These are phyloP conservation scores for Halocaridina rubra DNA, from an alignment of 2,888 invertebrate species.

Conservation along the genomic window DNA sequence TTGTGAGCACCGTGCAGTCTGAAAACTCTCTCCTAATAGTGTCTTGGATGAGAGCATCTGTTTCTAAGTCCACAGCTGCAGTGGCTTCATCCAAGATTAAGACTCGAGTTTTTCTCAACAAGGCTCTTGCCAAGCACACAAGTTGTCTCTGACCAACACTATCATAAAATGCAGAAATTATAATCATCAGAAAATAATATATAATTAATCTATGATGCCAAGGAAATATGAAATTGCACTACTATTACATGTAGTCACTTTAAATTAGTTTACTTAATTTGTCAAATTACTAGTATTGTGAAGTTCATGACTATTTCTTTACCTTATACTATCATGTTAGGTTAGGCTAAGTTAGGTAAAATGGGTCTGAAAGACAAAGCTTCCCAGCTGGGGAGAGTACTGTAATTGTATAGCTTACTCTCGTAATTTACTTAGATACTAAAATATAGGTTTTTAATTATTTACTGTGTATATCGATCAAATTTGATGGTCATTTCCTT, in stretches of 20 bases:
- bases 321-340: too few species aligned
- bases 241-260: background rate
- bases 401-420: too few species aligned
- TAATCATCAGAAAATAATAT: too few species aligned
- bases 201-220: background rate
- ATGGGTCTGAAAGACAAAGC: too few species aligned
- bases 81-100: conserved; percentile 89
- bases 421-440: too few species aligned
- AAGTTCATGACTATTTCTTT: too few species aligned
- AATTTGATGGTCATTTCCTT: too few species aligned
- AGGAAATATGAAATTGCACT: background rate
- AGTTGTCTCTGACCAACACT: conserved; percentile 92
- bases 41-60: conserved; percentile 87
- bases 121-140: conserved; percentile 85
- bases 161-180: too few species aligned
- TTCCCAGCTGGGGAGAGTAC: too few species aligned
- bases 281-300: background rate
- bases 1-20: conserved; percentile 89
- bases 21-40: conserved; percentile 78
- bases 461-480: too few species aligned
- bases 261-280: background rate
- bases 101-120: conserved; percentile 87
- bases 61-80: conserved; percentile 90
- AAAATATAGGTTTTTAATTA: too few species aligned
- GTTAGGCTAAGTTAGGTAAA: too few species aligned